Evolutionary conservation across 2,113 vertebrate genomes (phyloP).

Genomic region (Porphyrio hochstetteri): DNA sequence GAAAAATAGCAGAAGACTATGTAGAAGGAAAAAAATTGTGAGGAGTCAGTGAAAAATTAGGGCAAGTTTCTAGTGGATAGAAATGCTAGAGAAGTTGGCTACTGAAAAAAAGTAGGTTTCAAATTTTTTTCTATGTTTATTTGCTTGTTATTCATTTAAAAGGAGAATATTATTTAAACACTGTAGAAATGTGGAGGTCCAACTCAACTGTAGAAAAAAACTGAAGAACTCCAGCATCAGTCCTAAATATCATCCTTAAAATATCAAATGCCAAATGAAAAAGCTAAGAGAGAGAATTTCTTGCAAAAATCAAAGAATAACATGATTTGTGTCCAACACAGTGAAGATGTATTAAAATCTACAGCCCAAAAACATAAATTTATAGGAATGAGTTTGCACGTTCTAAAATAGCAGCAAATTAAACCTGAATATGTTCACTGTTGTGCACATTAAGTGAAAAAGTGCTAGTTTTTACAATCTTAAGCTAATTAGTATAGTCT

Average conservation of each 20-base stretch:
- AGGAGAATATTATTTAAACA: neutral
- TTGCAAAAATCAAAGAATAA: neutral
- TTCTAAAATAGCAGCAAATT: neutral
- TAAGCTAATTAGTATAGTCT: accelerated
- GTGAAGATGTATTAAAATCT: neutral
- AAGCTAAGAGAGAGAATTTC: neutral
- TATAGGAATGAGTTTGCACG: neutral
- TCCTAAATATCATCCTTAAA: neutral
- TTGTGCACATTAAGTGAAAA: neutral
- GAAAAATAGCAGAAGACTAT: neutral
- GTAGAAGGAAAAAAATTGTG: neutral
- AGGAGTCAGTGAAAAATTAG: neutral
- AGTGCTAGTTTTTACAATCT: neutral
- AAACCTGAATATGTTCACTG: neutral
- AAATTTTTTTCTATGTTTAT: no score
- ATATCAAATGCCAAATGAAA: neutral
- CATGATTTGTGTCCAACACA: accelerated
- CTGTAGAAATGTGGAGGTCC: accelerated
- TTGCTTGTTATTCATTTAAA: neutral
- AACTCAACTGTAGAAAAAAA: neutral
- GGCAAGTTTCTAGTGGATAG: neutral
- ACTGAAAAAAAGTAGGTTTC: accelerated
- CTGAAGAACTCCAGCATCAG: neutral
- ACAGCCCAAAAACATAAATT: neutral
- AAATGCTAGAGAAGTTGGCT: accelerated